A percentile compares a stretch with the other conserved stretches of the same genome.
Conservation (phyloP, 2,797 vertebrate genomes). For the Chaetodon trifasciatus region DNA sequence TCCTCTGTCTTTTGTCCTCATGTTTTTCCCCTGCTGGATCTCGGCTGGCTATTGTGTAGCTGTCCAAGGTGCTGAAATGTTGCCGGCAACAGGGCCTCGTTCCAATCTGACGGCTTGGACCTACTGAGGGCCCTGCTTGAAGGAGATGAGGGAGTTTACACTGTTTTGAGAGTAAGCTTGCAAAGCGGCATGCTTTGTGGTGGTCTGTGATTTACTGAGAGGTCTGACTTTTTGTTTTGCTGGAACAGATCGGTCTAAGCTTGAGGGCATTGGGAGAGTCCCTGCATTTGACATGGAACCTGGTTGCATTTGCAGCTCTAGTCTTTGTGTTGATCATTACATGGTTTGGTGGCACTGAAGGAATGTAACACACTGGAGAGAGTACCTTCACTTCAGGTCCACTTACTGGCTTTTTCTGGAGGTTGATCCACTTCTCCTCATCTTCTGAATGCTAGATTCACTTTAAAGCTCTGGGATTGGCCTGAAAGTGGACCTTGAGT, state of each 20-base stretch:
- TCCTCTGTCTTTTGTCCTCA: conserved; percentile 49
- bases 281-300: not conserved
- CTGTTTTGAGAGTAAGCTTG: not conserved
- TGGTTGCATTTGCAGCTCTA: conserved; percentile 19
- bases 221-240: not conserved
- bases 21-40: conserved; percentile 40
- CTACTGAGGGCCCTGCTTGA: not conserved
- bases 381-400: not conserved
- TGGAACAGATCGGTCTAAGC: not conserved
- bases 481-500: not conserved
- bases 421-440: not conserved
- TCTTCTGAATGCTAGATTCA: not conserved
- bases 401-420: conserved; percentile 4
- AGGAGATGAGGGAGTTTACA: conserved; percentile 9
- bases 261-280: not conserved
- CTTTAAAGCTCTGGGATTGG: not conserved
- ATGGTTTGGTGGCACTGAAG: conserved; percentile 13
- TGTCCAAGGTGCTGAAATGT: conserved; percentile 81
- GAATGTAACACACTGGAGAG: not conserved
- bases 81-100: conserved; percentile 33
- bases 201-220: not conserved
- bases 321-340: conserved; percentile 15
- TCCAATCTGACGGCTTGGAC: conserved; percentile 42
- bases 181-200: not conserved
- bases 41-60: conserved; percentile 65